Conservation (phyloP, 1,140 invertebrate genomes). For the Orchestia grillus region DNA sequence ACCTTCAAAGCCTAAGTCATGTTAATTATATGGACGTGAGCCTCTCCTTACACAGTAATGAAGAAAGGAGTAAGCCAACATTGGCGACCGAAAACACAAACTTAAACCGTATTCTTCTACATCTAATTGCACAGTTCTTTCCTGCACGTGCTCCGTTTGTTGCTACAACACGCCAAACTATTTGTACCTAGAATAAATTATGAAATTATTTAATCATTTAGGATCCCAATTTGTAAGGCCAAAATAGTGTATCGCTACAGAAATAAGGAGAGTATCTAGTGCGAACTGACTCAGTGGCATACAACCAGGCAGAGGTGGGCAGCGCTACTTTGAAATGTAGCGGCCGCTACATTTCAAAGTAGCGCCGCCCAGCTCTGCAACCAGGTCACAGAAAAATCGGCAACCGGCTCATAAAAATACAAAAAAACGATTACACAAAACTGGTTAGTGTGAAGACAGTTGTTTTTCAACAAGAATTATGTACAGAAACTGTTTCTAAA, state of each 20-base stretch:
- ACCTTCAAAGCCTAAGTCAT: too few relatives aligned
- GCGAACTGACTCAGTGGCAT: not conserved
- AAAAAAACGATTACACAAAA: not conserved
- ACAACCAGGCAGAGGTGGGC: too few relatives aligned
- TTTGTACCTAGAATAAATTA: not conserved
- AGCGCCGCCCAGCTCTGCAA: too few relatives aligned
- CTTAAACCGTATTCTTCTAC: not conserved
- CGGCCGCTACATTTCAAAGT: too few relatives aligned
- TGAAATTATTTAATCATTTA: not conserved
- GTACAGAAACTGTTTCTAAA: not conserved
- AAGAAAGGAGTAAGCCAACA: not conserved
- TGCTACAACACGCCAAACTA: not conserved
- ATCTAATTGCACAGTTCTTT: not conserved
- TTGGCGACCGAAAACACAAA: not conserved
- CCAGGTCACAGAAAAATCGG: not conserved
- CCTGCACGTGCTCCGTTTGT: not conserved
- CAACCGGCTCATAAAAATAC: not conserved
- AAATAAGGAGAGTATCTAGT: not conserved
- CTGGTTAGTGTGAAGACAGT: not conserved
- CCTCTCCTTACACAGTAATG: too few relatives aligned
- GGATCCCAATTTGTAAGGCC: not conserved
- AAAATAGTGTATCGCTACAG: not conserved
- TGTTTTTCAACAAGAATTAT: not conserved
- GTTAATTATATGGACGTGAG: too few relatives aligned
- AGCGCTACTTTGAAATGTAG: too few relatives aligned